phyloP scores from a whole-genome alignment of 2,888 invertebrate genomes.

The Didymodactylos carnosus region DNA sequence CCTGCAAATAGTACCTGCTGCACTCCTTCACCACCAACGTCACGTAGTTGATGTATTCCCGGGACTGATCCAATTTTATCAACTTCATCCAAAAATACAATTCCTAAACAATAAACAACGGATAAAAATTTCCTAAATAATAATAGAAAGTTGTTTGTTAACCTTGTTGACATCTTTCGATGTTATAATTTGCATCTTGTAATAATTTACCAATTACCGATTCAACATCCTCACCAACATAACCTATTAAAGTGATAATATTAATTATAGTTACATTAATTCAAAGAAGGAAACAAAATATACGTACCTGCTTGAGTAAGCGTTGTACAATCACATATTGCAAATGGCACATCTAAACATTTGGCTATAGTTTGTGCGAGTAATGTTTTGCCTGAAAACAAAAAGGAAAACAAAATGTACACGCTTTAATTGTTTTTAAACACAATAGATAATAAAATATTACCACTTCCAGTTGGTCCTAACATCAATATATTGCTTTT shows the following conservation, averaged over 20 bases:
- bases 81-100: constrained; percentile 93
- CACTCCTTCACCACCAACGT: constrained; percentile 95
- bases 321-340: constrained; percentile 73
- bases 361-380: constrained; percentile 89
- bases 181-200: constrained; percentile 87
- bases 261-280: too few species aligned
- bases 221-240: constrained; percentile 98
- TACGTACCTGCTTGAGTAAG: constrained; percentile 29
- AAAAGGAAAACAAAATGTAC: not conserved
- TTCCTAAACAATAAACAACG: constrained; percentile 44
- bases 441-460: too few species aligned
- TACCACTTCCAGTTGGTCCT: constrained; percentile 75
- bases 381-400: constrained; percentile 50
- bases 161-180: constrained; percentile 78
- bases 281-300: too few species aligned
- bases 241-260: constrained; percentile 37
- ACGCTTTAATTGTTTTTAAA: too few species aligned
- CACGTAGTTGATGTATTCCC: constrained; percentile 70
- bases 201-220: constrained; percentile 79
- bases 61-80: constrained; percentile 97
- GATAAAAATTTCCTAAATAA: not conserved
- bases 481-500: constrained; percentile 83
- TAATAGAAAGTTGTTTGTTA: not conserved
- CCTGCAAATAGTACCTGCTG: constrained; percentile 58
- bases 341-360: constrained; percentile 93